Evolutionary conservation across 2,113 vertebrate genomes (phyloP), one percentile per base, ranked within the genome.

Genomic region (Suricata suricatta): DNA sequence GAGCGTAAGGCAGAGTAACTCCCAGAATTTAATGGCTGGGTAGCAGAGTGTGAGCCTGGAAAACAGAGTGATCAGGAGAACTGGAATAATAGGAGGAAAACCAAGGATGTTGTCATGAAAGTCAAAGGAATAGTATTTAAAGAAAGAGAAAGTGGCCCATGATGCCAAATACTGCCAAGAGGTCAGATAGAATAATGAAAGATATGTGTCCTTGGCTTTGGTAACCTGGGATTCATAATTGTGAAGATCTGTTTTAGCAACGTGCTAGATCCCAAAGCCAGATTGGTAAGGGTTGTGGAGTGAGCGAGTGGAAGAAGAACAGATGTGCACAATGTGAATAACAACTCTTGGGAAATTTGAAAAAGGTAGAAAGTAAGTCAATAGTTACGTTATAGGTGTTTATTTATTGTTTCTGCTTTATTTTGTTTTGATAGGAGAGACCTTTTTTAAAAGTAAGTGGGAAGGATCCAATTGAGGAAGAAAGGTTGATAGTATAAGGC

Each of bases 401-500:
- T 76, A 27, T 41, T 89, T 92, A 84, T 90, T 57, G 27, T 72
- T 80, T 92, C 41, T 92, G 64, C 86, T 80, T 93, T 86, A 23
- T 86, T 91, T 85, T 85, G 7, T 91, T 79, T 79, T 68, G 23
- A n/a, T 60, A 79, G 33, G 25, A 69, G 63, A 86, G 63, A 69
- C 14, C 33, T 63, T 76, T 76, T 71, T 95, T 50, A 50, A 29
- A 87, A 47, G 35, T 47, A 25, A 79, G 25, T 95, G 44, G 31
- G 3, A 90, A 89, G 64, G 57, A 84, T 54, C 57, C n/a, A 89
- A 0, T 80, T 95, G 69, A 76, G 68, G 41, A 71, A 14, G n/a
- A 90, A 68, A 83, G 44, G n/a, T 44, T 95, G 69, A 84, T 31
- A 83, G 29, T 90, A 21, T 17, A 63, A 41, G 19, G 33, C 84